Base-by-base conservation (phyloP, 2,113 vertebrate genomes). In the Ceyx melanurus region DNA sequence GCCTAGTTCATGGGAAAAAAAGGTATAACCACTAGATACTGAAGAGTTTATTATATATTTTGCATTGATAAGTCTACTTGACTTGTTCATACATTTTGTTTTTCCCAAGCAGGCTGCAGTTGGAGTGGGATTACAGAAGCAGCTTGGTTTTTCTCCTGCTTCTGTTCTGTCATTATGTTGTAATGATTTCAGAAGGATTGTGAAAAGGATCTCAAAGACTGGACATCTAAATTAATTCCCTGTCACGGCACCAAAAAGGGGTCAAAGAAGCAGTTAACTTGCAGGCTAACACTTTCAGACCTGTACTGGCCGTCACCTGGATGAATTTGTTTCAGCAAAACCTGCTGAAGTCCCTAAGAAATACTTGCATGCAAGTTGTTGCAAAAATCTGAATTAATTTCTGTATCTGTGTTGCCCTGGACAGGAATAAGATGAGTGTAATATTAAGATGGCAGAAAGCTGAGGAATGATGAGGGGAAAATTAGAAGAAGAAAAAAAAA, bases 211-310 rank as follows among this genome's bases (percentile, higher is more conserved):
- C 78, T 66, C 78, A 46, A 23, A 91, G 82, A 42, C 54, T 64
- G 89, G 89, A 76, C 67, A 82, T 76, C 74, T 73, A 75, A 93
- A 91, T 76, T 79, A 89, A 82, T 95, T 89, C 82, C 71, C 73
- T 6, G 12, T 79, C 89, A 91, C 79, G 85, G 78, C 72, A 95
- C 43, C 18, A 43, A 48, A 86, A n/a, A 58, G 11, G 26, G 84
- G 87, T 89, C 78, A 88, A 19, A 92, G 75, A 37, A 92, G 75
- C 79, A 62, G 79, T 90, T 80, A 77, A 79, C 71, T 80, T 13
- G 3, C 46, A 79, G 61, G 60, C 60, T 93, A 54, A 74, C 76
- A 50, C 56, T 86, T 80, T 9, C 77, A 90, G 72, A 50, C 42
- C 89, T 80, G 42, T 10, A 10, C 40, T 86, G 78, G 22, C 48